phyloP scores from a whole-genome alignment of 2,113 vertebrate genomes.

The Ictalurus punctatus region DNA sequence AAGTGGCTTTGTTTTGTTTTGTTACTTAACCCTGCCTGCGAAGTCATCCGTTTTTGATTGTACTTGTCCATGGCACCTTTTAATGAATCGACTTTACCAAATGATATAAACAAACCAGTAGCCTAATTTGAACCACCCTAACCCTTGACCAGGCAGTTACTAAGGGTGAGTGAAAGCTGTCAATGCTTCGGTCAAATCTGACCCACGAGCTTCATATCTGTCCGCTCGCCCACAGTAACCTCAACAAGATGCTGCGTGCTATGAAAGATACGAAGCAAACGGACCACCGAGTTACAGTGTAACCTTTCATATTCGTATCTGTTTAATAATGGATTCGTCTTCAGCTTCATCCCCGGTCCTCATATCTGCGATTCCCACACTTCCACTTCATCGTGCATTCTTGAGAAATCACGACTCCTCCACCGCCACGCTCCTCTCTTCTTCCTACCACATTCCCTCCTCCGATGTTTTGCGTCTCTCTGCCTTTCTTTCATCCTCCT shows the following conservation, averaged over 20 bases:
- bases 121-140: not conserved
- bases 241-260: not conserved
- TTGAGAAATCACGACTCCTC: slow-evolving; percentile 7
- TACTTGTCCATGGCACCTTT: too few relatives aligned
- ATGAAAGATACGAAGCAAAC: not conserved
- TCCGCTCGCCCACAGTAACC: not conserved
- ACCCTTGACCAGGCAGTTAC: not conserved
- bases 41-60: not conserved
- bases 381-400: not conserved
- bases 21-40: not conserved
- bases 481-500: slow-evolving; percentile 22
- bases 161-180: not conserved
- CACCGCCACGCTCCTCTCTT: slow-evolving; percentile 18
- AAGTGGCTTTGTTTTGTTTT: not conserved
- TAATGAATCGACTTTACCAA: not conserved
- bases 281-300: not conserved
- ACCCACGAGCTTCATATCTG: not conserved
- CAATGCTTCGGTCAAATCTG: not conserved
- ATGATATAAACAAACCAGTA: not conserved
- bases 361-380: not conserved
- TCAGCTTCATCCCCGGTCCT: not conserved
- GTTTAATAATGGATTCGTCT: not conserved
- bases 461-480: slow-evolving; percentile 32
- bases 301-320: not conserved
- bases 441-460: slow-evolving; percentile 39